Evolutionary conservation across 2,888 invertebrate species (phyloP).

Genomic region (Lacanobia wlatinum): DNA sequence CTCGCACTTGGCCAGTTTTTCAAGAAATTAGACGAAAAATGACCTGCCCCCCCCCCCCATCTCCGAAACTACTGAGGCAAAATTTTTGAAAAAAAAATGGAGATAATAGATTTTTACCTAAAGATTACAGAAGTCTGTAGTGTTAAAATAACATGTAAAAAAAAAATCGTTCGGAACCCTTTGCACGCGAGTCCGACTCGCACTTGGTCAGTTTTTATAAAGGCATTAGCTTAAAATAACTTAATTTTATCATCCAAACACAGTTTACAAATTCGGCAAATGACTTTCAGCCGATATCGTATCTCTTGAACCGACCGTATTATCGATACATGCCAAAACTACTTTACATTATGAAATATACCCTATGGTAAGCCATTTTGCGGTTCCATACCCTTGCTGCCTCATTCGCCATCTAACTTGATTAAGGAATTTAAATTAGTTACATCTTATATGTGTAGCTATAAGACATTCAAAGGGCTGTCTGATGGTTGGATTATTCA

Average conservation of each 20-base stretch:
- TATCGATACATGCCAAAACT: slow-evolving; percentile 19
- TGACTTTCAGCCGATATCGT: not conserved
- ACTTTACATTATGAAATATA: slow-evolving; percentile 33
- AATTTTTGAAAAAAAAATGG: too few relatives aligned
- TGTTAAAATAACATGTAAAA: too few relatives aligned
- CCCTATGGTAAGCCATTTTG: slow-evolving; percentile 26
- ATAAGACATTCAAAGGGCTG: slow-evolving; percentile 31
- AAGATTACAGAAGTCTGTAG: too few relatives aligned
- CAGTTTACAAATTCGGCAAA: not conserved
- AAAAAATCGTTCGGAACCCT: too few relatives aligned
- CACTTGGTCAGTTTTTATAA: too few relatives aligned
- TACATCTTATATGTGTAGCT: slow-evolving; percentile 22
- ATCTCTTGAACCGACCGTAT: not conserved
- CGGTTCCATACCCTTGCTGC: slow-evolving; percentile 36
- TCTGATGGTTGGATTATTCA: slow-evolving; percentile 38
- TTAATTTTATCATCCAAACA: not conserved
- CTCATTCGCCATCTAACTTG: slow-evolving; percentile 29
- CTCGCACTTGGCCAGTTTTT: too few relatives aligned
- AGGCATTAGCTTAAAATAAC: too few relatives aligned
- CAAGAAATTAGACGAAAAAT: too few relatives aligned
- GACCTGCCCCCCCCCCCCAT: too few relatives aligned
- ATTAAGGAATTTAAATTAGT: slow-evolving; percentile 48
- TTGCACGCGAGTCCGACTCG: too few relatives aligned
- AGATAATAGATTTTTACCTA: too few relatives aligned
- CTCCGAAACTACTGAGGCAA: too few relatives aligned